Evolutionary conservation across 2,797 vertebrate species (phyloP).

Genomic region (Coracias cyanogaster): DNA sequence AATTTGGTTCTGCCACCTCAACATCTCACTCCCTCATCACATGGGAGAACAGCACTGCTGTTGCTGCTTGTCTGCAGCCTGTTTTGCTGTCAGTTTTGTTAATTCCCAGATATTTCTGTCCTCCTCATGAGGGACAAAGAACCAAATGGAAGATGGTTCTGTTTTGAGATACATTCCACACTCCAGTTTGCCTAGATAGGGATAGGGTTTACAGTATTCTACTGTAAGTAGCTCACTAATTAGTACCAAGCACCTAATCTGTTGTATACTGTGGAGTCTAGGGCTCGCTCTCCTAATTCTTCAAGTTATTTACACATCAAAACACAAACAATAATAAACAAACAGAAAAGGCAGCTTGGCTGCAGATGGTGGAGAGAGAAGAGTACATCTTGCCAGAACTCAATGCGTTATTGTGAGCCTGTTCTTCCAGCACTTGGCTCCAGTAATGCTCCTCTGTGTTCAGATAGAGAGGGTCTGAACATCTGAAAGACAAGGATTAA

Average conservation of each 20-base stretch:
- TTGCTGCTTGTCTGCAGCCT: neutral
- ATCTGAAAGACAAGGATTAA: neutral
- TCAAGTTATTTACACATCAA: slow-evolving; percentile 17
- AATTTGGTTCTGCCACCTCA: neutral
- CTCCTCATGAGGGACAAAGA: neutral
- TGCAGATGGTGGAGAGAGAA: neutral
- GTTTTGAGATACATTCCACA: neutral
- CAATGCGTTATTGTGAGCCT: neutral
- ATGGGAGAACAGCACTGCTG: neutral
- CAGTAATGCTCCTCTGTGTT: neutral
- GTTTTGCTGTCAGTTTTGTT: neutral
- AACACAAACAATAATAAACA: slow-evolving; percentile 52
- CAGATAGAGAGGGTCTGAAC: neutral
- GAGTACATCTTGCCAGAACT: neutral
- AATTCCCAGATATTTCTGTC: neutral
- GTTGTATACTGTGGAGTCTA: neutral
- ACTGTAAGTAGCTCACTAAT: neutral
- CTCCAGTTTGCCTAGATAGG: neutral
- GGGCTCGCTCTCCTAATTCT: neutral
- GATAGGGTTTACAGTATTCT: neutral
- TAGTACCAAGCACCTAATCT: neutral
- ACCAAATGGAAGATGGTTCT: neutral
- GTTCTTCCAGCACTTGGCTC: neutral
- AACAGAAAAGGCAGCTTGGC: slow-evolving; percentile 31
- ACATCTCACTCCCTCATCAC: neutral